phyloP scores from a whole-genome alignment of 2,113 vertebrate species.

The Callaeas wilsoni region DNA sequence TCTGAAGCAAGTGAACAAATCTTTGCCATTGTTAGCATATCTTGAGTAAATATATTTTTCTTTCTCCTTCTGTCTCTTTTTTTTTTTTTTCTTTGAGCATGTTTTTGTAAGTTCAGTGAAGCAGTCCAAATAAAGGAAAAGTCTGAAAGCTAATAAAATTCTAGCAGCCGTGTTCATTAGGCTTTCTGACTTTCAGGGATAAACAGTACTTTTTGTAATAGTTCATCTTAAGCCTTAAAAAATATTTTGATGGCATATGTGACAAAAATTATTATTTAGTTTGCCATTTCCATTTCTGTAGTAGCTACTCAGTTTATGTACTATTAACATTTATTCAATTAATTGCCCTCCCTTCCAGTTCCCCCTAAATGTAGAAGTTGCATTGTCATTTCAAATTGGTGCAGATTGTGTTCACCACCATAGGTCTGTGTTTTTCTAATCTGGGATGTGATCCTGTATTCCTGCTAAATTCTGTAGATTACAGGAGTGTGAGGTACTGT shows the following conservation, averaged over 20 bases:
- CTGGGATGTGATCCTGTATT: neutral
- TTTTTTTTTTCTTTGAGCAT: neutral
- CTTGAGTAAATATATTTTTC: neutral
- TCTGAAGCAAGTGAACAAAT: neutral
- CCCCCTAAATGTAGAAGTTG: neutral
- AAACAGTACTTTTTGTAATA: neutral
- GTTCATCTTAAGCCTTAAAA: neutral
- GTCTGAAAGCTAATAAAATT: neutral
- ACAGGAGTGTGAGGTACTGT: neutral
- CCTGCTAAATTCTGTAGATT: neutral
- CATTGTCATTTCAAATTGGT: neutral
- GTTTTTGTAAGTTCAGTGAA: neutral
- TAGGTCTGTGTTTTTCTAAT: neutral
- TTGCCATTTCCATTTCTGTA: neutral
- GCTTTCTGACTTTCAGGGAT: neutral
- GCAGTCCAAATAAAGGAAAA: neutral
- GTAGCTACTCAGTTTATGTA: neutral
- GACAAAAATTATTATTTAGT: neutral
- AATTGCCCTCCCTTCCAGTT: rapidly evolving
- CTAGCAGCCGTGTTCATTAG: neutral
- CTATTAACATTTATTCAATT: neutral
- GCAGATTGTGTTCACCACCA: neutral
- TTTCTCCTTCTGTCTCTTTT: neutral
- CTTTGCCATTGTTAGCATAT: neutral
- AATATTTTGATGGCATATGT: neutral